Base-by-base conservation (phyloP, 2,888 invertebrate genomes). In the Drosophila prolongata region DNA sequence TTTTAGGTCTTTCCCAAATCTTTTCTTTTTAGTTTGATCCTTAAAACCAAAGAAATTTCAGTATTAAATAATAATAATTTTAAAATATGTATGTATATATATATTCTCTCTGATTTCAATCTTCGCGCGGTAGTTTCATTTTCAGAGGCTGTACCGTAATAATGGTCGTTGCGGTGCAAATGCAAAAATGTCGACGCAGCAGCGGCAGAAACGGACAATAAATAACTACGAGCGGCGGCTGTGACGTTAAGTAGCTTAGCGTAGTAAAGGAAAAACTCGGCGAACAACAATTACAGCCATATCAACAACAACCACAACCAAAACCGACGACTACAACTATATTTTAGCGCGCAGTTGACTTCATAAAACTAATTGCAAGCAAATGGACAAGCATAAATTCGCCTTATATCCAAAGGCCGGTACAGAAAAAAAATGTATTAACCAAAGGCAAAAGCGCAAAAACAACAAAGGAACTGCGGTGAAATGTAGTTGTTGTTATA, bases 221-320 rank as follows among this genome's bases (percentile, higher is more conserved):
- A 73, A 69, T 70, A 65, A 60, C 55, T 53, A 53, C 55, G 42
- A 58, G 56, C 19, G 50, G 52, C 46, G 46, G 53, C 55, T 70
- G 35, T 53, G 70, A 78, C 78, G 76, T 70, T 69, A 67, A 78
- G 74, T 76, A 82, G 79, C 75, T 78, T 57, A 58, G 58, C 62
- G 61, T 57, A 44, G 62, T 54, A 61, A 64, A 61, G 40, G 47
- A 47, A 57, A 44, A 47, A 62, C 52, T 59, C 30, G 19, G 19
- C 27, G 52, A 14, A 34, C 42, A 40, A 10, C 58, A 24, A 9
- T 27, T 34, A 40, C 16, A 52, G 19, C 38, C 35, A 52, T 35
- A 61, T 61, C 52, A 57, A 61, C 38, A 53, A 54, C 19, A 16
- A 2, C 37, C 43, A 54, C 43, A 35, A 30, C 40, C 53, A 34